A percentile compares a stretch with the other conserved stretches of the same genome.
Conservation (phyloP, 2,113 vertebrate species). For the Psilopsiagon aurifrons region DNA sequence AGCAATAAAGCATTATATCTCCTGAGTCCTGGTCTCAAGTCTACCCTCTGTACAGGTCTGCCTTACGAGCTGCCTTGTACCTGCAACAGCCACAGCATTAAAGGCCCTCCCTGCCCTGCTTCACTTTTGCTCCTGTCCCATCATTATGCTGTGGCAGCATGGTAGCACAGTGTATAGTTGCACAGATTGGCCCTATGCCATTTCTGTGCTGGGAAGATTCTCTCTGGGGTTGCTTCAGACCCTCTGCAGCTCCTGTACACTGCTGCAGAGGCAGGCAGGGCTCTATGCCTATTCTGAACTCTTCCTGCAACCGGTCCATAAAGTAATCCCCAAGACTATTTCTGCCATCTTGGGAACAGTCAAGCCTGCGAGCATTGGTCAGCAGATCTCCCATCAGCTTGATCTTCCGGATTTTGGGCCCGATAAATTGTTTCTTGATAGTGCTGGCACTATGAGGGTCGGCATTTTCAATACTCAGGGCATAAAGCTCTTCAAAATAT, state of each 20-base stretch:
- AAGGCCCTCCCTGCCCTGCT: slow-evolving; percentile 35
- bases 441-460: slow-evolving; percentile 76
- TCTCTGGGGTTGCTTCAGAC: neutral
- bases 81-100: neutral
- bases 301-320: slow-evolving; percentile 75
- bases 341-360: slow-evolving; percentile 69
- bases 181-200: slow-evolving; percentile 22
- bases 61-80: neutral
- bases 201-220: slow-evolving; percentile 39
- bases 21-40: neutral
- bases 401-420: slow-evolving; percentile 70
- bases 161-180: slow-evolving; percentile 17
- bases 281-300: slow-evolving; percentile 60
- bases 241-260: slow-evolving; percentile 8
- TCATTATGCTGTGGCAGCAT: neutral
- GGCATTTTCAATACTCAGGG: slow-evolving; percentile 67
- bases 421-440: slow-evolving; percentile 76
- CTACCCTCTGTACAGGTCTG: neutral
- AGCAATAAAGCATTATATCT: neutral
- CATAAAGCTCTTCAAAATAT: slow-evolving; percentile 75
- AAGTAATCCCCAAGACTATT: slow-evolving; percentile 80
- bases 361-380: slow-evolving; percentile 75
- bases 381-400: slow-evolving; percentile 79
- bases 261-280: slow-evolving; percentile 26
- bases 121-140: slow-evolving; percentile 16